These are phyloP conservation scores for Ceratina japonica DNA, from an alignment of 1,140 invertebrate genomes.

Conservation along the genomic window DNA sequence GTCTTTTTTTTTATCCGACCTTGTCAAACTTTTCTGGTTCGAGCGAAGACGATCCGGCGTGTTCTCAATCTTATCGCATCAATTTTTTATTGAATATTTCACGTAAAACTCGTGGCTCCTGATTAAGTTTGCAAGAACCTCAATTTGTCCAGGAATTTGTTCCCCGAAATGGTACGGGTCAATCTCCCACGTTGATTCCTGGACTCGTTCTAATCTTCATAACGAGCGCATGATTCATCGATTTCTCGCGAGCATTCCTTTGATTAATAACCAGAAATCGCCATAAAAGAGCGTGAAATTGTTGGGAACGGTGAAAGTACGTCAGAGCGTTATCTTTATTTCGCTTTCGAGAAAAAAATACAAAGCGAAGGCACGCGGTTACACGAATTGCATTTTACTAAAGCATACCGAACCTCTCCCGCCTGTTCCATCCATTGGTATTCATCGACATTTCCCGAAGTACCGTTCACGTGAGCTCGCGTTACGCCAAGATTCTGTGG, in stretches of 20 bases:
- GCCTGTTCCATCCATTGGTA: background rate
- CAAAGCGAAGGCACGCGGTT: background rate
- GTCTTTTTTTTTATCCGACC: no score
- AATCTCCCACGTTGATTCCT: background rate
- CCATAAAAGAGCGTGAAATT: background rate
- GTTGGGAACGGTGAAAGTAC: background rate
- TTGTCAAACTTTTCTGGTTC: no score
- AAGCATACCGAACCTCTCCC: background rate
- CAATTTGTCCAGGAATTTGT: background rate
- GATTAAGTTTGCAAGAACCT: background rate
- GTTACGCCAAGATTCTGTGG: background rate
- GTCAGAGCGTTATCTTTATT: background rate
- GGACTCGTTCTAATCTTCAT: background rate
- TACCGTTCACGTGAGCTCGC: constrained; percentile 14
- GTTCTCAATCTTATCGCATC: no score
- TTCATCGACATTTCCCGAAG: background rate
- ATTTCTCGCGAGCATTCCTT: background rate
- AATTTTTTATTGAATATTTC: background rate
- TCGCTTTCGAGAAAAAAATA: background rate
- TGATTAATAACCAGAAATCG: background rate
- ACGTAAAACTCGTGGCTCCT: no score
- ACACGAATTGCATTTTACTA: constrained; percentile 3
- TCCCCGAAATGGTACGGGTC: background rate
- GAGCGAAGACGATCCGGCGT: no score
- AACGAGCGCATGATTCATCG: background rate